Evolutionary conservation across 2,888 invertebrate genomes (phyloP).

Genomic region (Sycophila texana): DNA sequence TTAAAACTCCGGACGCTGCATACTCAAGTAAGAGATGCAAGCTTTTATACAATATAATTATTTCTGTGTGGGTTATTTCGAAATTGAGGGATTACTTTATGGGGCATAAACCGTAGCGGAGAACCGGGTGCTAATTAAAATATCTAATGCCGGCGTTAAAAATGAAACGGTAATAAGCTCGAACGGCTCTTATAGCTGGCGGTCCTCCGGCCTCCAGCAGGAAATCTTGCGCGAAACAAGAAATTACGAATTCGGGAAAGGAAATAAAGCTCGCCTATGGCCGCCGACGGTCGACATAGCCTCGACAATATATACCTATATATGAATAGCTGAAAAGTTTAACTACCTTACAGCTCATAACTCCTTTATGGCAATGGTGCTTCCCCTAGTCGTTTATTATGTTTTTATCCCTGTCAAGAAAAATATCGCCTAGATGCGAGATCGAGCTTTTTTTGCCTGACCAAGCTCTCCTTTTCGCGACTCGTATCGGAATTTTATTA

Average conservation of each 20-base stretch:
- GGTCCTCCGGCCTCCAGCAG: not conserved
- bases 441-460: slow-evolving; percentile 18
- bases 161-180: slow-evolving; percentile 37
- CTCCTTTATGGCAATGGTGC: slow-evolving; percentile 69
- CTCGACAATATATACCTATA: not conserved
- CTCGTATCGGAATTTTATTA: too few relatives aligned
- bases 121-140: slow-evolving; percentile 43
- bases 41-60: slow-evolving; percentile 23
- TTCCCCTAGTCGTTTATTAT: slow-evolving; percentile 67
- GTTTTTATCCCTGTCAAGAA: slow-evolving; percentile 68
- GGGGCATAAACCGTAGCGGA: slow-evolving; percentile 19
- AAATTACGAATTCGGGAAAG: slow-evolving; percentile 62
- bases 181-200: too few relatives aligned
- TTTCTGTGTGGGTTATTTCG: slow-evolving; percentile 37
- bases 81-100: slow-evolving; percentile 44
- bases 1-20: too few relatives aligned
- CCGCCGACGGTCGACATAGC: slow-evolving; percentile 12
- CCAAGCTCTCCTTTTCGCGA: too few relatives aligned
- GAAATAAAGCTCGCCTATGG: slow-evolving; percentile 25
- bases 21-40: too few relatives aligned
- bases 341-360: slow-evolving; percentile 73
- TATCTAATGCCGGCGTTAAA: slow-evolving; percentile 48
- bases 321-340: slow-evolving; percentile 68
- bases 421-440: slow-evolving; percentile 71
- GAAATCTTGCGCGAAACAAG: slow-evolving; percentile 70